phyloP scores from a whole-genome alignment of 2,113 vertebrate genomes.

The Desmodus rotundus region DNA sequence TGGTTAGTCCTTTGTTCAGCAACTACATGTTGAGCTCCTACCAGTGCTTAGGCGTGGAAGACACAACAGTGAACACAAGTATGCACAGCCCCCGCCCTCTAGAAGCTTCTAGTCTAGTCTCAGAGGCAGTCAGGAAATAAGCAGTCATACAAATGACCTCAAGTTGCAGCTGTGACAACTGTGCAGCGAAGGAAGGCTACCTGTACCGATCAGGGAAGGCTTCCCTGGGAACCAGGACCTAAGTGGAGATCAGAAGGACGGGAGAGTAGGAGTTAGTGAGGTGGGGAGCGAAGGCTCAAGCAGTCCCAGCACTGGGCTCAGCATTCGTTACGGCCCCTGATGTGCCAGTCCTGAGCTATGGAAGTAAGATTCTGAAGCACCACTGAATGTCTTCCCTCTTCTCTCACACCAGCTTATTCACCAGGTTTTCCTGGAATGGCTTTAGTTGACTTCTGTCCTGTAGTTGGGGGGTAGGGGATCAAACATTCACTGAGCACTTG shows the following conservation, averaged over 20 bases:
- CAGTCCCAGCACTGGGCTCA: fast-evolving
- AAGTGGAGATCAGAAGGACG: not conserved
- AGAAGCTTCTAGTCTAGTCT: not conserved
- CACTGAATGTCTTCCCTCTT: not conserved
- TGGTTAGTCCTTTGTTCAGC: not conserved
- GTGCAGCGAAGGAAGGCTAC: not conserved
- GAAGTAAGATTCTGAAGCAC: not conserved
- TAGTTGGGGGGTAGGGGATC: not conserved
- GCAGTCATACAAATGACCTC: not conserved
- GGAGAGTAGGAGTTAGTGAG: not conserved
- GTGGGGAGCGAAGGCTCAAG: not conserved
- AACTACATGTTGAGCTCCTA: not conserved
- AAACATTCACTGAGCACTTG: not conserved
- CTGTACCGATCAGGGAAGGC: not conserved
- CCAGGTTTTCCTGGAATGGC: not conserved
- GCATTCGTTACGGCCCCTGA: not conserved
- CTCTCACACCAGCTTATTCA: fast-evolving
- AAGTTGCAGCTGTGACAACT: not conserved
- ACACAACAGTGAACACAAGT: not conserved
- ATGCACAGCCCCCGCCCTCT: not conserved
- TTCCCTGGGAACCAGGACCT: no score
- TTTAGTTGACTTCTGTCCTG: not conserved
- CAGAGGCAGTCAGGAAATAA: not conserved
- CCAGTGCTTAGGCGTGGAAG: not conserved
- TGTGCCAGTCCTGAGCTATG: not conserved